Percentiles rank a stretch among this genome's conserved stretches.
Conservation (phyloP, 1,140 invertebrate species). For the Hycleus phaleratus region DNA sequence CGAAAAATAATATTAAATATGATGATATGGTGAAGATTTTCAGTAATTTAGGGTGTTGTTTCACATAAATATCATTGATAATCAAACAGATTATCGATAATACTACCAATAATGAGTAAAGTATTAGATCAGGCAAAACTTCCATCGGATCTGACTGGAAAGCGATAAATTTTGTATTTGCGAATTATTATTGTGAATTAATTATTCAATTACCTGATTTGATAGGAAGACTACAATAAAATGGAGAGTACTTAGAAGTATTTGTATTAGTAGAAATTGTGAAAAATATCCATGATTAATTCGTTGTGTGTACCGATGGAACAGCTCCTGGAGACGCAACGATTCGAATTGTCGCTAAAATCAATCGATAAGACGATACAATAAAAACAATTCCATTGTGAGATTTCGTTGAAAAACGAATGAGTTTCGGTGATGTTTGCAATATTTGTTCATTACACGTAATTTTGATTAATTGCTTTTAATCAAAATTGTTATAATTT, state of each 20-base stretch:
- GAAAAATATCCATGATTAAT: constrained; percentile 69
- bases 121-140: constrained; percentile 38
- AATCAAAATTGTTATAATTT: too few relatives aligned
- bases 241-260: constrained; percentile 55
- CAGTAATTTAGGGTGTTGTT: constrained; percentile 42
- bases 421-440: too few relatives aligned
- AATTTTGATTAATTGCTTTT: too few relatives aligned
- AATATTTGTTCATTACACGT: too few relatives aligned
- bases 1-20: constrained; percentile 41
- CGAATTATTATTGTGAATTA: not conserved
- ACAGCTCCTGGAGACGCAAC: constrained; percentile 63
- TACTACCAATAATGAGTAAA: constrained; percentile 40
- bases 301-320: constrained; percentile 63
- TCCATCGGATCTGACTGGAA: constrained; percentile 26
- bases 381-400: too few relatives aligned
- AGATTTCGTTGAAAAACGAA: too few relatives aligned
- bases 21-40: constrained; percentile 39
- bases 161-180: not conserved
- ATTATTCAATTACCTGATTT: constrained; percentile 24
- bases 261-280: constrained; percentile 62
- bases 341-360: constrained; percentile 50
- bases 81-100: constrained; percentile 34
- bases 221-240: constrained; percentile 48
- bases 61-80: constrained; percentile 39
- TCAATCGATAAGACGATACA: not conserved